A percentile compares a stretch with the other conserved stretches of the same genome.
phyloP scores from a whole-genome alignment of 2,888 invertebrate species.

The Octonoba sinensis region DNA sequence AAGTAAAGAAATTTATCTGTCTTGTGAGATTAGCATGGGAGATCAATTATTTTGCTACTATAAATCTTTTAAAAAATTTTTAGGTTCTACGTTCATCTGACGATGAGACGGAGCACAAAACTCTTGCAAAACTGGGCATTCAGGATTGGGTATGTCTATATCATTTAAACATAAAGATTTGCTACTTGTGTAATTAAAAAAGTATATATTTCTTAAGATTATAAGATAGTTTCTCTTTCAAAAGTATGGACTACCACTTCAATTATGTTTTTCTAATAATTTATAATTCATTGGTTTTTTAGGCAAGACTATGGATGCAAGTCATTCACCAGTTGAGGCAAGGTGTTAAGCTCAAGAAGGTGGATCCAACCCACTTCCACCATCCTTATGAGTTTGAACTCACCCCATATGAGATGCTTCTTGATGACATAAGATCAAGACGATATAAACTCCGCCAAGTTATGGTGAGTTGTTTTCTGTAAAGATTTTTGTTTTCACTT shows the following conservation, averaged over 20 bases:
- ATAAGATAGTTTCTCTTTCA: too few species aligned
- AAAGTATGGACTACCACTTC: too few species aligned
- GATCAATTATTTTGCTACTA: too few species aligned
- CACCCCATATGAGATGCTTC: constrained; percentile 95
- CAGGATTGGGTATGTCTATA: constrained; percentile 87
- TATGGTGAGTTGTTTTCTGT: constrained; percentile 68
- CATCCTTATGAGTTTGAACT: constrained; percentile 87
- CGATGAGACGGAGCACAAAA: constrained; percentile 71
- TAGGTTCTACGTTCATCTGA: constrained; percentile 75
- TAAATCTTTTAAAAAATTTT: neutral
- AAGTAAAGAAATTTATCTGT: too few species aligned
- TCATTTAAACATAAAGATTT: constrained; percentile 66
- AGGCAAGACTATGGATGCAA: constrained; percentile 96
- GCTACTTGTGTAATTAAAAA: too few species aligned
- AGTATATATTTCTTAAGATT: too few species aligned
- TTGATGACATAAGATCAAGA: constrained; percentile 93
- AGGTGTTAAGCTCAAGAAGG: constrained; percentile 93
- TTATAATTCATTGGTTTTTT: constrained; percentile 66
- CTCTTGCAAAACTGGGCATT: constrained; percentile 86
- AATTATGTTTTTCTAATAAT: neutral
- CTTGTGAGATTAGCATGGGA: too few species aligned
- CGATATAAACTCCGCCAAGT: constrained; percentile 88
- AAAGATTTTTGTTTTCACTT: neutral
- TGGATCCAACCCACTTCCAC: constrained; percentile 75
- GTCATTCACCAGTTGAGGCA: constrained; percentile 91